phyloP scores from a whole-genome alignment of 1,140 invertebrate genomes.

The Atta cephalotes region DNA sequence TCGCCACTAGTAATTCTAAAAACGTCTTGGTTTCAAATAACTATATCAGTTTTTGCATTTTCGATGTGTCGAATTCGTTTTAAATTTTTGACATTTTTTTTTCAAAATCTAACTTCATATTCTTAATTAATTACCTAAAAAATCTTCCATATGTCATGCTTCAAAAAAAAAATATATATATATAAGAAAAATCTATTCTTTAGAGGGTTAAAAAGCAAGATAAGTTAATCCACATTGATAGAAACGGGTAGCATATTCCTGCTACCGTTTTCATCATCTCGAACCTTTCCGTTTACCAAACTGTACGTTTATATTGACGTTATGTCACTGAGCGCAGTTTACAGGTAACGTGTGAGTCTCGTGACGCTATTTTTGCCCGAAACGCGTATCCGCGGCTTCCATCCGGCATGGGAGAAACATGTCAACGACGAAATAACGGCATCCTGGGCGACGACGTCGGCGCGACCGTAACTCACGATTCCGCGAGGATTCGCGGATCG shows the following conservation, averaged over 20 bases:
- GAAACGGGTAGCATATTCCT: not conserved
- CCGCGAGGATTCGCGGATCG: constrained; percentile 65
- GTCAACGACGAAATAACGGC: constrained; percentile 54
- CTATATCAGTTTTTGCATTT: no score
- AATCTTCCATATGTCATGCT: no score
- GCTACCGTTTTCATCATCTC: not conserved
- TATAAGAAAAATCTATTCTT: no score
- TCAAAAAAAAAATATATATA: no score
- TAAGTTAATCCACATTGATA: no score
- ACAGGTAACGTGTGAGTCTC: constrained; percentile 25
- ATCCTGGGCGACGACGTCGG: not conserved
- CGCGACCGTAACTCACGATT: constrained; percentile 69
- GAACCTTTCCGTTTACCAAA: not conserved
- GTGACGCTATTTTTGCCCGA: constrained; percentile 15
- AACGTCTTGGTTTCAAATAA: no score
- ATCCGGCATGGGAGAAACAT: not conserved
- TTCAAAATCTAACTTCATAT: no score
- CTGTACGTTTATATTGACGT: not conserved
- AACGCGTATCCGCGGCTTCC: constrained; percentile 31
- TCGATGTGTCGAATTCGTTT: no score
- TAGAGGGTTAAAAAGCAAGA: no score
- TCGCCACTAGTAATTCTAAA: no score
- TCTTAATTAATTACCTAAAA: no score
- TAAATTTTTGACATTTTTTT: no score
- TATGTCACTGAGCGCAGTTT: constrained; percentile 5